Conservation (phyloP, 2,113 vertebrate genomes). For the Neotoma lepida region DNA sequence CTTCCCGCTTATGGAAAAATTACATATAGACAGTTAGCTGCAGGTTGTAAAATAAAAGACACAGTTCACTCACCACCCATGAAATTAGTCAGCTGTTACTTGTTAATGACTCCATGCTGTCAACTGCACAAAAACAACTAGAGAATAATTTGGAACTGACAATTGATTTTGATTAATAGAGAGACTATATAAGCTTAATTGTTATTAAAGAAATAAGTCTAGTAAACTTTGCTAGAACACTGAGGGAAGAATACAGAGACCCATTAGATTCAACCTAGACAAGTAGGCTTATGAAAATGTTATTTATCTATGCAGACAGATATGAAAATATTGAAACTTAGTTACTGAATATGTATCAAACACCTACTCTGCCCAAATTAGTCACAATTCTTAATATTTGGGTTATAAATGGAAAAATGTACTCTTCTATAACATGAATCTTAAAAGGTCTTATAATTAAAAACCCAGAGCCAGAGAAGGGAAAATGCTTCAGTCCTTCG, state of each 20-base stretch:
- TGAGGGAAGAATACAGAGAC: not conserved
- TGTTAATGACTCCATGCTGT: conserved; percentile 57
- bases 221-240: conserved; percentile 38
- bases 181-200: conserved; percentile 37
- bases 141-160: conserved; percentile 58
- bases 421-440: too few species aligned
- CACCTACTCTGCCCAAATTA: not conserved
- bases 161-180: conserved; percentile 58
- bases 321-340: not conserved
- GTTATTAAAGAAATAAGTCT: conserved; percentile 31
- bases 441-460: too few species aligned
- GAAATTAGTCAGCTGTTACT: conserved; percentile 66
- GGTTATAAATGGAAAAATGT: not conserved
- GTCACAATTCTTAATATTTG: not conserved
- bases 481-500: too few species aligned
- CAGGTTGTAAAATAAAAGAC: conserved; percentile 65
- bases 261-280: not conserved
- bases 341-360: not conserved
- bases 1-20: conserved; percentile 57
- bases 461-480: too few species aligned
- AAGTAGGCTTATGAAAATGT: not conserved
- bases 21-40: conserved; percentile 51
- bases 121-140: conserved; percentile 36
- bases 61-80: conserved; percentile 58
- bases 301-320: not conserved